Evolutionary conservation across 2,113 vertebrate genomes (phyloP), one percentile per base, ranked within the genome.

Genomic region (Trematocara zebra): DNA sequence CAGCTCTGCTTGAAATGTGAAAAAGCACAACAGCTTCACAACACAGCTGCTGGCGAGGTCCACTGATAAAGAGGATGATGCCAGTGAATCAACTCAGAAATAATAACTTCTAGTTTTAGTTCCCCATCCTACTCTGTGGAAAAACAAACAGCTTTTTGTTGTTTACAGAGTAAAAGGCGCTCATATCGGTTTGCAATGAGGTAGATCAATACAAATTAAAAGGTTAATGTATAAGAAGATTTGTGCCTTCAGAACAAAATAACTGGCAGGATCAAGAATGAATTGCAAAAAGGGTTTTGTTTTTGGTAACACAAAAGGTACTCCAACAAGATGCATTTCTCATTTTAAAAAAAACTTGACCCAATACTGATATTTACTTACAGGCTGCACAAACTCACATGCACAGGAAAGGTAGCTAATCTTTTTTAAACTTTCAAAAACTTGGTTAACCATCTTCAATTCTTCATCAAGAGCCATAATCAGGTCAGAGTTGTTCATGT

Each of bases 121-220:
- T 2, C 15, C 42, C 9, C 42, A 18, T 18, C 42, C 26, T 17
- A 18, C 23, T 31, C 9, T 17, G 40, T 2, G 37, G 20, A 44
- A 44, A 72, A 72, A 15, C 64, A 72, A 72, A 72, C n/a, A 26
- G 64, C 64, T 15, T 72, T 69, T 72, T 72, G 64, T 15, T 15
- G 37, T 72, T 26, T 72, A 72, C 15, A 76, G 17, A 3, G 42
- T 76, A 28, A 18, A 76, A 76, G 23, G 9, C 6, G 4, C 15
- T 28, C 15, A 31, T 31, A 31, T 31, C 15, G 2, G 6, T 49
- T 76, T 76, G 23, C 23, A 5, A 11, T 76, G 42, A 76, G 69
- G 15, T 49, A 49, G 69, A 49, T 8, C 42, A 18, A 28, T 31
- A 31, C 42, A 74, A 67, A 28, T 74, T 23, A 74, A 74, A 67